Percentiles rank a stretch among this genome's conserved stretches.
phyloP scores from a whole-genome alignment of 2,888 invertebrate genomes.

The Hemicrepidius hirtus region DNA sequence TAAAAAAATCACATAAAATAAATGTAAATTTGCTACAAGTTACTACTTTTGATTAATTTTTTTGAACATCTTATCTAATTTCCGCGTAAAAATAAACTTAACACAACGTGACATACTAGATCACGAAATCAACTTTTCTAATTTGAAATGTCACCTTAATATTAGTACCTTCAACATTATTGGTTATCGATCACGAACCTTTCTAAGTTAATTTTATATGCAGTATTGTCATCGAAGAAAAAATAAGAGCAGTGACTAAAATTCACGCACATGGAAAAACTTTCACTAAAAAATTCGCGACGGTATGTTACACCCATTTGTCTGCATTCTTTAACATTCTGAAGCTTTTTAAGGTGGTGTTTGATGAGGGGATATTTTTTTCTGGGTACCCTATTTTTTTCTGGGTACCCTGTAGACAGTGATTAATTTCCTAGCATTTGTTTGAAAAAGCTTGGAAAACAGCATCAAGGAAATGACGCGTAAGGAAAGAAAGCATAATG shows the following conservation, averaged over 20 bases:
- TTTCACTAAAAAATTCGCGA: conserved; percentile 1
- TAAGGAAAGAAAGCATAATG: too few relatives aligned
- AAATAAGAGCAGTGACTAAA: background rate
- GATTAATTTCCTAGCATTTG: conserved; percentile 5
- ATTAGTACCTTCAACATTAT: conserved; percentile 3
- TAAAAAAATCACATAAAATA: too few relatives aligned
- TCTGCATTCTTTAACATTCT: conserved; percentile 4
- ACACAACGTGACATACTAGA: too few relatives aligned
- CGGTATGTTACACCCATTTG: background rate
- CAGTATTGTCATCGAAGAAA: too few relatives aligned
- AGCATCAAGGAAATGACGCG: too few relatives aligned
- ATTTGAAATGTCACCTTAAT: background rate
- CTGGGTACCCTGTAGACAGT: background rate
- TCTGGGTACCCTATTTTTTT: background rate
- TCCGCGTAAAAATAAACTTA: too few relatives aligned
- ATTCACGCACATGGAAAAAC: background rate
- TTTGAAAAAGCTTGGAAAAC: too few relatives aligned
- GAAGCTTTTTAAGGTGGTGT: conserved; percentile 2
- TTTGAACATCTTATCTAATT: too few relatives aligned
- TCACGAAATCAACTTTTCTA: background rate
- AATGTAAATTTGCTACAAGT: background rate
- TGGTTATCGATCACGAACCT: too few relatives aligned
- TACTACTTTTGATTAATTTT: too few relatives aligned
- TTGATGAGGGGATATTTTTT: background rate
- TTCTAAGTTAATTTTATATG: too few relatives aligned